phyloP scores from a whole-genome alignment of 1,140 invertebrate species.

The Platyscapa corneri region DNA sequence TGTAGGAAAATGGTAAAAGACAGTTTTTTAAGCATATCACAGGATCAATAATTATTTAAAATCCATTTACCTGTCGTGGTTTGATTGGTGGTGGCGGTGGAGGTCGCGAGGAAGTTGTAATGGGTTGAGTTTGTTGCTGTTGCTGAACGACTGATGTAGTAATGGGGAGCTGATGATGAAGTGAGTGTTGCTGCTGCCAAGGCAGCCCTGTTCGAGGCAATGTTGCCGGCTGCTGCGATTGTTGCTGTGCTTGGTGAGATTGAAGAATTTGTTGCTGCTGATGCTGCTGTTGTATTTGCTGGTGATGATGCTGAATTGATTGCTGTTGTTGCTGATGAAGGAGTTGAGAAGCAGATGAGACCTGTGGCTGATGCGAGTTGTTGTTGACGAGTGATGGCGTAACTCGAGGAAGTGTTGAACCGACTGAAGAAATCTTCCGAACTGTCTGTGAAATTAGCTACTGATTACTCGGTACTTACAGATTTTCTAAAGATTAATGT shows the following conservation, averaged over 20 bases:
- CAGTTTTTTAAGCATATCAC: not conserved
- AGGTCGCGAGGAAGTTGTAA: conserved; percentile 78
- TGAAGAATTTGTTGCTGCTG: conserved; percentile 56
- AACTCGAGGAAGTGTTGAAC: conserved; percentile 74
- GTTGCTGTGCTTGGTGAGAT: conserved; percentile 54
- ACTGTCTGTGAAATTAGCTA: conserved; percentile 75
- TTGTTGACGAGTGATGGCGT: conserved; percentile 66
- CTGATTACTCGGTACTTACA: conserved; percentile 70
- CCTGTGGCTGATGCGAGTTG: conserved; percentile 56
- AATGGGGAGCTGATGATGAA: conserved; percentile 71
- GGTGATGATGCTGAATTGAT: conserved; percentile 63
- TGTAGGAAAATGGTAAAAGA: not conserved
- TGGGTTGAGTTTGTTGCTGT: conserved; percentile 35
- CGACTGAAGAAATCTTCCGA: conserved; percentile 76
- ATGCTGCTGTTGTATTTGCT: conserved; percentile 63
- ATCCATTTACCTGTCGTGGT: conserved; percentile 78
- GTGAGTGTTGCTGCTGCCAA: conserved; percentile 74
- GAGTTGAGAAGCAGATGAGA: conserved; percentile 35
- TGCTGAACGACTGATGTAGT: conserved; percentile 73
- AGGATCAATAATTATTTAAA: not conserved
- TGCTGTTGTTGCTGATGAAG: conserved; percentile 51
- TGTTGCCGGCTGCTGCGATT: conserved; percentile 62
- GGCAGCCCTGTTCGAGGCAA: conserved; percentile 73
- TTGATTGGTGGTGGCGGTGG: conserved; percentile 81
- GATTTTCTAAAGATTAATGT: conserved; percentile 28